These are phyloP conservation scores for Panurus biarmicus DNA, from an alignment of 2,113 vertebrate species.

Conservation along the genomic window DNA sequence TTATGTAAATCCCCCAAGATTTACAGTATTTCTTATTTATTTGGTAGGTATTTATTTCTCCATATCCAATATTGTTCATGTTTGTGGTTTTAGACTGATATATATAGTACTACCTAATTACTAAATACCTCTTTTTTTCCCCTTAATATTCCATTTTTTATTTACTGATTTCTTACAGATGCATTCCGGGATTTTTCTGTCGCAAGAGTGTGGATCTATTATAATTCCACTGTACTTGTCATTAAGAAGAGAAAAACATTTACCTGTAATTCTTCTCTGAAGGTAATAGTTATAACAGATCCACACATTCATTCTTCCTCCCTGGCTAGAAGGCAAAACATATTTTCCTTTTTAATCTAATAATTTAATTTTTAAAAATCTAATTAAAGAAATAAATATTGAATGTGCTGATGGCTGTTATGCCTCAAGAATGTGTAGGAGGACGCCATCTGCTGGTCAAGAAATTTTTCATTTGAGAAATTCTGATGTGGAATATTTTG, in stretches of 20 bases:
- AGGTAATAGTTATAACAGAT: slow-evolving; percentile 52
- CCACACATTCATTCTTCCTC: slow-evolving; percentile 36
- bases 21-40: background rate
- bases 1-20: background rate
- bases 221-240: slow-evolving; percentile 41
- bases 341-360: background rate
- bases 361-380: background rate
- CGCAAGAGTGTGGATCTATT: background rate
- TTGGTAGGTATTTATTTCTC: background rate
- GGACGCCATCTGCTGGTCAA: slow-evolving; percentile 34
- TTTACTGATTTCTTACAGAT: slow-evolving; percentile 50
- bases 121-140: background rate
- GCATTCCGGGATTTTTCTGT: background rate
- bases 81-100: background rate
- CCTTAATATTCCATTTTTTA: slow-evolving; percentile 4
- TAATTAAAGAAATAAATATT: background rate
- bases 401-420: background rate
- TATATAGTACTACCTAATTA: background rate
- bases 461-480: background rate
- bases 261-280: slow-evolving; percentile 63
- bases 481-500: background rate
- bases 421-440: background rate
- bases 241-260: slow-evolving; percentile 38
- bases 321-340: background rate
- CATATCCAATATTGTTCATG: background rate